phyloP scores from a whole-genome alignment of 2,797 vertebrate genomes.

The Neosalanx taihuensis region DNA sequence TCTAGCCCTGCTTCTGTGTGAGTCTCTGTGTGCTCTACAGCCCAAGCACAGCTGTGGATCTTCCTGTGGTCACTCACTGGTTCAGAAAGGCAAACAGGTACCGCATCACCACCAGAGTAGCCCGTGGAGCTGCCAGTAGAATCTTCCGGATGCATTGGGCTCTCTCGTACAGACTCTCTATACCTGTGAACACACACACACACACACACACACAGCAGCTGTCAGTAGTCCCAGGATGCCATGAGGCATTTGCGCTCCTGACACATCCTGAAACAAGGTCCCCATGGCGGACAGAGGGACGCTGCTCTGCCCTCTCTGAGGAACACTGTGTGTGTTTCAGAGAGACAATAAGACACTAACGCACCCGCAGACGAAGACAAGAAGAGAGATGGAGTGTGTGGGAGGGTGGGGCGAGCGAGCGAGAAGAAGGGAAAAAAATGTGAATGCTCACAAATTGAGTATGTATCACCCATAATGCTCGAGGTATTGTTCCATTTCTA shows the following conservation, averaged over 20 bases:
- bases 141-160: slow-evolving; percentile 95
- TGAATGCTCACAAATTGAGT: background rate
- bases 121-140: slow-evolving; percentile 86
- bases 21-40: background rate
- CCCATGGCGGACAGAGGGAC: slow-evolving; percentile 6
- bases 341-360: slow-evolving; percentile 27
- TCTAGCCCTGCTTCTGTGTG: background rate
- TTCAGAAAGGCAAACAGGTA: slow-evolving; percentile 99
- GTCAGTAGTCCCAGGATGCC: slow-evolving; percentile 13
- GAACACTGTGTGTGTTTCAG: slow-evolving; percentile 26
- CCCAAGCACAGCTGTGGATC: background rate
- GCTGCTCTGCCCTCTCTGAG: slow-evolving; percentile 13
- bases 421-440: background rate
- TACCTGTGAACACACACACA: slow-evolving; percentile 72
- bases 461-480: background rate
- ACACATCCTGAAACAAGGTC: slow-evolving; percentile 24
- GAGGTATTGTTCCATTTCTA: background rate
- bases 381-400: background rate
- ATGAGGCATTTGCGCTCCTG: slow-evolving; percentile 12
- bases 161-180: slow-evolving; percentile 95
- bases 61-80: slow-evolving; percentile 85
- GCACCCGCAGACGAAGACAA: slow-evolving; percentile 26
- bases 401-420: background rate
- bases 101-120: slow-evolving; percentile 93
- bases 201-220: slow-evolving; percentile 18